Evolutionary conservation across 2,797 vertebrate species (phyloP), one percentile per base, ranked within the genome.

Genomic region (Mycteria americana): DNA sequence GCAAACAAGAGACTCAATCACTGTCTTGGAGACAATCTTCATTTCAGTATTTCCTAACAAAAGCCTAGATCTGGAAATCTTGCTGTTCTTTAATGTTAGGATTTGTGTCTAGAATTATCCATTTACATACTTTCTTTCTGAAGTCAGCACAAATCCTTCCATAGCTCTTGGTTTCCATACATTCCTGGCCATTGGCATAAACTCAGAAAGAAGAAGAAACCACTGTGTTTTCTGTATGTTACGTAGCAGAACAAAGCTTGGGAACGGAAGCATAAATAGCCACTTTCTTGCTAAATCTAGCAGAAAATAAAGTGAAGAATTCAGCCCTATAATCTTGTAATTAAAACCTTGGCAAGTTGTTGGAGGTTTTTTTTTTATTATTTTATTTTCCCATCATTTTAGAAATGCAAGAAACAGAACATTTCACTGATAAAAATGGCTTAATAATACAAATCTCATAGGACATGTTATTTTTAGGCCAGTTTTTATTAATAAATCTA

Each of bases 201-300:
- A 68, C 18, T 48, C 46, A 69, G 51, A 86, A 72, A 77, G 28
- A 73, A 78, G 37, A 39, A 91, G 68, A 56, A 92, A 41, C 19
- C 25, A 51, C 6, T 16, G 18, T 83, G 62, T 63, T 73, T 92
- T 65, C 62, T 84, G 23, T 60, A 8, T 10, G 28, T 85, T 75
- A 27, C 25, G 11, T 4, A 76, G 64, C 5, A 64, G 43, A 88
- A 19, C 13, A 80, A 83, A 84, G 59, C 73, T 81, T 94, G 93
- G 92, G 91, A 95, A 97, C 88, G 73, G 75, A 95, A 88, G 37
- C 3, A 59, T 30, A 28, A 56, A 43, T 41, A 87, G n/a, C 22
- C 15, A 76, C 33, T 91, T 28, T 77, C 18, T 81, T 95, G 80
- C 64, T 95, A 94, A 82, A 93, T 73, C 69, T 84, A 79, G 75